phyloP scores from a whole-genome alignment of 2,113 vertebrate species.

The Entelurus aequoreus region DNA sequence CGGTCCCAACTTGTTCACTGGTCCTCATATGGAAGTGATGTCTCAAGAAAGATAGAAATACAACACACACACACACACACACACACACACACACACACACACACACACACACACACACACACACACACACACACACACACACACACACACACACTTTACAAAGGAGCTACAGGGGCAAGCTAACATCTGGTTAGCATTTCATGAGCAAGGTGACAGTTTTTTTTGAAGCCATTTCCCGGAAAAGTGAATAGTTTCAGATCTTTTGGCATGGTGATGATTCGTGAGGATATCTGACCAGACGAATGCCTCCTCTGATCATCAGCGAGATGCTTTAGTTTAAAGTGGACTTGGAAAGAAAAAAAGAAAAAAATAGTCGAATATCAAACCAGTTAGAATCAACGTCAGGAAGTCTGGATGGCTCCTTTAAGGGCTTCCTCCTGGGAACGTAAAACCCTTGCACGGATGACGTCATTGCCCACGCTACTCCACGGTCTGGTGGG shows the following conservation, averaged over 20 bases:
- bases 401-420: conserved; percentile 2
- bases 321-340: background rate
- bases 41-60: no score
- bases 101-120: background rate
- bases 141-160: conserved; percentile 14
- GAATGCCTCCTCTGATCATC: conserved; percentile 1
- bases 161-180: conserved; percentile 38
- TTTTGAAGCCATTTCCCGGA: conserved; percentile 52
- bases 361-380: no score
- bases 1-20: no score
- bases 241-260: conserved; percentile 34
- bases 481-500: conserved; percentile 7
- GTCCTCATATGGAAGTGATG: no score
- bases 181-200: conserved; percentile 66
- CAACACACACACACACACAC: no score
- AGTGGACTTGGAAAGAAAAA: background rate
- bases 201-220: conserved; percentile 33
- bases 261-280: conserved; percentile 23
- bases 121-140: conserved; percentile 4
- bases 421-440: conserved; percentile 9
- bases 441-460: conserved; percentile 32
- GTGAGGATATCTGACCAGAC: conserved; percentile 19
- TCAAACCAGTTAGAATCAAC: background rate
- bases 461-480: conserved; percentile 25
- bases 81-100: background rate